phyloP scores from a whole-genome alignment of 2,888 invertebrate species.

The Caenorhabditis zanzibari region DNA sequence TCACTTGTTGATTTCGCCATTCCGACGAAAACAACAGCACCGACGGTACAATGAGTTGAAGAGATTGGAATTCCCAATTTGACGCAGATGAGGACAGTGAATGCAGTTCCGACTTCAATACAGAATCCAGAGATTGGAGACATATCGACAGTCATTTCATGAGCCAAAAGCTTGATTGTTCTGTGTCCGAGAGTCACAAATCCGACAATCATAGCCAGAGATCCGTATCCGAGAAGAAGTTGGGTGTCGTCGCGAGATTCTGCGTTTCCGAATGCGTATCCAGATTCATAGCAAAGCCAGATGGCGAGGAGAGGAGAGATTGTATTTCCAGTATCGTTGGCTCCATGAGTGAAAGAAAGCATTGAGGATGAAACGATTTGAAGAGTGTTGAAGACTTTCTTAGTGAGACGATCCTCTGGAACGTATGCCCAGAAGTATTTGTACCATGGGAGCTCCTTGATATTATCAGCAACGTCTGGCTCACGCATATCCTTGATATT shows the following conservation, averaged over 20 bases:
- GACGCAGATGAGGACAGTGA: constrained; percentile 78
- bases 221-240: constrained; percentile 71
- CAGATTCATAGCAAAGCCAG: constrained; percentile 75
- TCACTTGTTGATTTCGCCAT: constrained; percentile 72
- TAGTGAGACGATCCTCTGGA: constrained; percentile 71
- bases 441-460: constrained; percentile 74
- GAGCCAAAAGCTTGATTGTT: constrained; percentile 75
- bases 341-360: constrained; percentile 98
- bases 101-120: constrained; percentile 79
- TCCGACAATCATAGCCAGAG: constrained; percentile 75
- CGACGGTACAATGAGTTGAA: constrained; percentile 80
- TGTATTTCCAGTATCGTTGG: constrained; percentile 87
- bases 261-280: constrained; percentile 74
- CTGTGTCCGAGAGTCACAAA: constrained; percentile 76
- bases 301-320: constrained; percentile 78
- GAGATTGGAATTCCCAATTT: constrained; percentile 78
- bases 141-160: constrained; percentile 76
- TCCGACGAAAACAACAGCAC: constrained; percentile 78
- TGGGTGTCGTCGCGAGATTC: constrained; percentile 75
- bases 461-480: constrained; percentile 65
- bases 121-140: constrained; percentile 77
- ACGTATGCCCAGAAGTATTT: constrained; percentile 72
- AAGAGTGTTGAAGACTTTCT: constrained; percentile 86
- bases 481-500: constrained; percentile 69
- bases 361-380: constrained; percentile 97